Conservation (phyloP, 2,888 invertebrate species). For the Leucania comma region DNA sequence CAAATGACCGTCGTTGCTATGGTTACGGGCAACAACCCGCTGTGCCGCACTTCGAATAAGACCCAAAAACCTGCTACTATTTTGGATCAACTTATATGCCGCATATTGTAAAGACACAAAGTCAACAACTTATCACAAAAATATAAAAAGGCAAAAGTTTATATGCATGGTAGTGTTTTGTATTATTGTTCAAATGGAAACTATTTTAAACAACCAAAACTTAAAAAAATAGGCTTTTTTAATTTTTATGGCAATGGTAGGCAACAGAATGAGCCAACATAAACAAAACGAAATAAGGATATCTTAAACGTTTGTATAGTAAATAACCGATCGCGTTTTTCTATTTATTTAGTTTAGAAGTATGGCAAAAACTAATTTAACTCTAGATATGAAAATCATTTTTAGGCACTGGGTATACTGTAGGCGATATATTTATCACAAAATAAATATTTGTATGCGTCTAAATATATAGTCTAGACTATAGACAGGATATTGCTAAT, state of each 20-base stretch:
- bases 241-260: too few relatives aligned
- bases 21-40: too few relatives aligned
- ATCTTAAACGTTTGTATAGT: conserved; percentile 14
- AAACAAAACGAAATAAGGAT: conserved; percentile 12
- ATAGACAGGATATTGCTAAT: background rate
- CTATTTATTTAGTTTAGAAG: conserved; percentile 12
- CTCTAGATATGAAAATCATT: conserved; percentile 12
- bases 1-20: too few relatives aligned
- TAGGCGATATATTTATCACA: conserved; percentile 24
- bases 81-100: too few relatives aligned
- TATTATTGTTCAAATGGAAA: background rate
- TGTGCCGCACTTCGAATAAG: too few relatives aligned
- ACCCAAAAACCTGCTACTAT: too few relatives aligned
- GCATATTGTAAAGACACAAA: too few relatives aligned
- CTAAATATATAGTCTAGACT: background rate
- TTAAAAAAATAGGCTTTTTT: too few relatives aligned
- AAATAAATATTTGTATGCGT: conserved; percentile 3
- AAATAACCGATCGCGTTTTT: conserved; percentile 9
- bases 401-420: conserved; percentile 15
- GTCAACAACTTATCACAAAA: too few relatives aligned
- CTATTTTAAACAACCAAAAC: background rate
- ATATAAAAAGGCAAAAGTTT: too few relatives aligned
- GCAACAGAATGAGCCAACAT: background rate
- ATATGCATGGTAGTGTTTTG: too few relatives aligned
- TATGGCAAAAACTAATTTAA: conserved; percentile 24